Evolutionary conservation across 1,140 invertebrate genomes (phyloP).

Genomic region (Eurosta solidaginis): DNA sequence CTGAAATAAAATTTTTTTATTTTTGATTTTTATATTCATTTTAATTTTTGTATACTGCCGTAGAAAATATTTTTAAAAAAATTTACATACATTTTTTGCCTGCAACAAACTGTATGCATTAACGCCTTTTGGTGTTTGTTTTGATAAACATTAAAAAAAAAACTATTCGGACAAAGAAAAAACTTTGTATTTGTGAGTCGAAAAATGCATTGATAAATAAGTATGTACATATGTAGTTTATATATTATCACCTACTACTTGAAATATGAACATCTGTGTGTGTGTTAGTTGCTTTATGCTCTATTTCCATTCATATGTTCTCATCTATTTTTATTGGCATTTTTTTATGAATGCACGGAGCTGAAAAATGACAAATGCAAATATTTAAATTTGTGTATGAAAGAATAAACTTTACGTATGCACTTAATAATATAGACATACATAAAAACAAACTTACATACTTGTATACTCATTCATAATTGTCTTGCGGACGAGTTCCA

Average conservation of each 20-base stretch:
- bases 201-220: too few relatives aligned
- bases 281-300: neutral
- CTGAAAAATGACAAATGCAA: neutral
- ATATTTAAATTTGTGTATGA: neutral
- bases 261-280: too few relatives aligned
- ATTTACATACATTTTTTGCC: neutral
- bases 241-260: neutral
- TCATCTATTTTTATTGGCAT: neutral
- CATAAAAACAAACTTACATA: neutral
- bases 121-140: neutral
- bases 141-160: neutral
- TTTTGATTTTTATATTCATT: too few relatives aligned
- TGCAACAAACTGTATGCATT: neutral
- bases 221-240: too few relatives aligned
- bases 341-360: neutral
- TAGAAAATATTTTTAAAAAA: too few relatives aligned
- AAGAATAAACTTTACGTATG: too few relatives aligned
- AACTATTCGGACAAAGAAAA: neutral
- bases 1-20: too few relatives aligned
- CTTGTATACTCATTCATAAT: neutral
- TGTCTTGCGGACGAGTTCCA: neutral
- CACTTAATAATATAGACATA: neutral
- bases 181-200: too few relatives aligned
- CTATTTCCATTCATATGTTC: neutral
- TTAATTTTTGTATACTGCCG: too few relatives aligned